These are phyloP conservation scores for Bolinopsis microptera DNA, from an alignment of 37 sponge, comb jelly and placozoan genomes.

Conservation along the genomic window DNA sequence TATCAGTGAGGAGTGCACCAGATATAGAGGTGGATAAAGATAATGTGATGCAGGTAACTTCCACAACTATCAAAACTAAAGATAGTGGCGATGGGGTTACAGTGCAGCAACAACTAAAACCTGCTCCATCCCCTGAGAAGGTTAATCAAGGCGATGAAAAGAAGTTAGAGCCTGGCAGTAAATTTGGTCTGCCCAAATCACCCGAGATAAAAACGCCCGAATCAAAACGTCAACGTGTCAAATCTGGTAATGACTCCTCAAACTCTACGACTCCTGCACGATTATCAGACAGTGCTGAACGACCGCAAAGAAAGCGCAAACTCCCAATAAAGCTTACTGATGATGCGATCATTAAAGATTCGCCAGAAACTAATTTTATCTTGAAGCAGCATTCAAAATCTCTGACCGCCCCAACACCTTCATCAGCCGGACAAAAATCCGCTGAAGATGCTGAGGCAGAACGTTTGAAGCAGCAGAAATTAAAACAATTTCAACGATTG, in stretches of 20 bases:
- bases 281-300: neutral
- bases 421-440: neutral
- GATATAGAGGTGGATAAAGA: neutral
- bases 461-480: neutral
- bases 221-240: neutral
- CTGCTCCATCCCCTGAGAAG: neutral
- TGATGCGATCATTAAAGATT: neutral
- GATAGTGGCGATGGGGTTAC: neutral
- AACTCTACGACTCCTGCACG: neutral
- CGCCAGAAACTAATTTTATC: neutral
- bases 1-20: neutral
- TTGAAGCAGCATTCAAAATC: neutral
- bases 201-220: neutral
- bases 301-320: conserved; percentile 18
- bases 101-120: neutral
- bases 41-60: neutral
- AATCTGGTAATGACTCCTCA: neutral
- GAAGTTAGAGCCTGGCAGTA: too few species aligned
- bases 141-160: too few species aligned
- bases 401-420: neutral
- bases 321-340: neutral
- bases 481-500: neutral
- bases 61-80: too few species aligned
- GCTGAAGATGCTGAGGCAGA: neutral
- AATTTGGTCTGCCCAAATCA: too few species aligned